Conservation (phyloP, 2,888 invertebrate species). For the Caenorhabditis sulstoni region DNA sequence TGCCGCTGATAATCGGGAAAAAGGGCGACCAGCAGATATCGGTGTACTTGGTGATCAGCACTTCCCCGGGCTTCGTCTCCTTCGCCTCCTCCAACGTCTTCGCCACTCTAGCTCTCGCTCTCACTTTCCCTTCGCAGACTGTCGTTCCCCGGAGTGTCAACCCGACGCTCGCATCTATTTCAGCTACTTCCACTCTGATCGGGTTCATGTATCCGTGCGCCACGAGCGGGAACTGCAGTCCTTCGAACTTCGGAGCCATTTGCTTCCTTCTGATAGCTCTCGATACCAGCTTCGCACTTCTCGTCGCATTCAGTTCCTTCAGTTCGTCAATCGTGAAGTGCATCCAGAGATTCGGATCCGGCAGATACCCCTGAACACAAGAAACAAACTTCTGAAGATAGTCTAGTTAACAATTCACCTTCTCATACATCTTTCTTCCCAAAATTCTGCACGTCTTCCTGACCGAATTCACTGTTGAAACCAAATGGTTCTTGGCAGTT, state of each 20-base stretch:
- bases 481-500: conserved; percentile 71
- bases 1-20: conserved; percentile 82
- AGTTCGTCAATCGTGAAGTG: conserved; percentile 81
- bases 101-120: conserved; percentile 87
- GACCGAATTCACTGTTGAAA: conserved; percentile 54
- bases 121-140: conserved; percentile 86
- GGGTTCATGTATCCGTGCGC: conserved; percentile 82
- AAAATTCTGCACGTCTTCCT: conserved; percentile 61
- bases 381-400: neutral
- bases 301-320: conserved; percentile 66
- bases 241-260: conserved; percentile 84
- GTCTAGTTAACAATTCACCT: conserved; percentile 29
- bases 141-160: conserved; percentile 84
- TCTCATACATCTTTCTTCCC: conserved; percentile 57
- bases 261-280: conserved; percentile 86
- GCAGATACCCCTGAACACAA: conserved; percentile 80
- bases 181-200: conserved; percentile 39
- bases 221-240: conserved; percentile 85
- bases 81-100: conserved; percentile 85
- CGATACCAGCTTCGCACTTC: conserved; percentile 65
- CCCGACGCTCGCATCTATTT: conserved; percentile 35
- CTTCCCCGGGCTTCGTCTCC: conserved; percentile 81
- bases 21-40: conserved; percentile 83
- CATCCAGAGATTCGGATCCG: conserved; percentile 81
- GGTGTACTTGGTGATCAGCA: conserved; percentile 82